These are phyloP conservation scores for Ptychodera flava DNA, from an alignment of 35 echinoderm and acorn worm species.

Conservation along the genomic window DNA sequence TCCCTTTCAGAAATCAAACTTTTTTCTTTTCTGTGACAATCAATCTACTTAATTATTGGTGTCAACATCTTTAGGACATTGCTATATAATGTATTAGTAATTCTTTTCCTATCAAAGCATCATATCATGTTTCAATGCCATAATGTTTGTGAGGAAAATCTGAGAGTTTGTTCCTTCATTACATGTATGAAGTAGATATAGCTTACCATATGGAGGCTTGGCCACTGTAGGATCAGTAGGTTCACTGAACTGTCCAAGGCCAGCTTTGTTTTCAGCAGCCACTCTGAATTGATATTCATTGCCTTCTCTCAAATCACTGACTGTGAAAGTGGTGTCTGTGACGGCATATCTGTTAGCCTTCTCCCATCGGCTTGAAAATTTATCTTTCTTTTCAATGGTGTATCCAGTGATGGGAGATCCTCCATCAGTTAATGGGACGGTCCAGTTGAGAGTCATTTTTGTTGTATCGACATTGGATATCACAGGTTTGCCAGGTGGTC, in stretches of 20 bases:
- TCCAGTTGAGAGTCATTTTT: conserved; percentile 11
- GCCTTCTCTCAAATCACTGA: background rate
- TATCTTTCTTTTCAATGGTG: conserved; percentile 13
- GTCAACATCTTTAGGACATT: too few relatives aligned
- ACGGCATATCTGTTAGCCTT: conserved; percentile 4
- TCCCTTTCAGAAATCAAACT: too few relatives aligned
- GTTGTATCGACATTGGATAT: background rate
- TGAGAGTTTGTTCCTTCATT: too few relatives aligned
- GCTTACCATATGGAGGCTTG: conserved; percentile 18
- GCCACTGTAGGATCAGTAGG: conserved; percentile 4
- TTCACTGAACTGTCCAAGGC: conserved; percentile 12
- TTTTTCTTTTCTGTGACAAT: too few relatives aligned
- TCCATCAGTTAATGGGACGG: background rate
- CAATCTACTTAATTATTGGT: too few relatives aligned
- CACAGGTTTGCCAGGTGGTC: conserved; percentile 6
- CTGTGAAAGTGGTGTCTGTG: background rate
- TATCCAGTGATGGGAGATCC: conserved; percentile 11
- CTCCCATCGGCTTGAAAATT: background rate
- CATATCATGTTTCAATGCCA: too few relatives aligned
- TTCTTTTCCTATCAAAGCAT: too few relatives aligned
- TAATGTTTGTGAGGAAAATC: too few relatives aligned
- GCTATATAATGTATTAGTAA: too few relatives aligned
- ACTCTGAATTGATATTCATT: conserved; percentile 21
- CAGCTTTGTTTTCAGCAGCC: conserved; percentile 9
- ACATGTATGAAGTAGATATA: too few relatives aligned